Base-by-base conservation (phyloP, 2,888 invertebrate species). In the Stenurella melanura region DNA sequence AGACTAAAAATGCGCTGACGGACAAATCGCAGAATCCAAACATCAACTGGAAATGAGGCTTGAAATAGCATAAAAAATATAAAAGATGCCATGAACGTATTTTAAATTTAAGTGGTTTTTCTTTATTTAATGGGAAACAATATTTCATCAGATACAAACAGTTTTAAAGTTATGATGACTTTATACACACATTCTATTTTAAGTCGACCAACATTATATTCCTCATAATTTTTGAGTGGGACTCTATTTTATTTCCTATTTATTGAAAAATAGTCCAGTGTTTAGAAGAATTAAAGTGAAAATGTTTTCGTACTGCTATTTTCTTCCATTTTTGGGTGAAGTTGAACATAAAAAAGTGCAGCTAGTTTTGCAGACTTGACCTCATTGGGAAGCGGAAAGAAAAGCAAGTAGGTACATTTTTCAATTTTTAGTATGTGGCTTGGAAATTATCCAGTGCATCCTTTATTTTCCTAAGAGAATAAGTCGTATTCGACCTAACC, bases 1-100 rank as follows among this genome's bases (percentile, higher is more conserved):
- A 78, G 79, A 79, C 75, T 81, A 78, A 81, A 80, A 83, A 84
- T 78, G 84, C 82, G 86, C 81, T 83, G 85, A 86, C 74, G 83
- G 86, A 87, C 84, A 84, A 80, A 83, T 80, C 80, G 78, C 83
- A 81, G 80, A 64, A 30, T 64, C 75, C 64, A 56, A 67, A 66
- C 69, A 68, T 42, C 60, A 68, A 57, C 73, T 74, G 74, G 54
- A 64, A 75, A 64, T 64, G 70, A 21, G 38, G 75, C 75, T 19
- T 69, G 69, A 75, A 75, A 75, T 75, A 75, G 70, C 57, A 19
- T 70, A 69, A 70, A 75, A 70, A 70, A 74, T 63, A 58, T 58
- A 60, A 74, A 34, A 74, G 68, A 56, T 73, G 21, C 19, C 74
- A 63, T 57, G 67, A 19, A 12, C 60, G 68, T 69, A 63, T 63